Percentiles rank a stretch among this genome's conserved stretches.
These are phyloP conservation scores for Panagrolaimus sp. DNA, from an alignment of 1,140 invertebrate species.

Conservation along the genomic window DNA sequence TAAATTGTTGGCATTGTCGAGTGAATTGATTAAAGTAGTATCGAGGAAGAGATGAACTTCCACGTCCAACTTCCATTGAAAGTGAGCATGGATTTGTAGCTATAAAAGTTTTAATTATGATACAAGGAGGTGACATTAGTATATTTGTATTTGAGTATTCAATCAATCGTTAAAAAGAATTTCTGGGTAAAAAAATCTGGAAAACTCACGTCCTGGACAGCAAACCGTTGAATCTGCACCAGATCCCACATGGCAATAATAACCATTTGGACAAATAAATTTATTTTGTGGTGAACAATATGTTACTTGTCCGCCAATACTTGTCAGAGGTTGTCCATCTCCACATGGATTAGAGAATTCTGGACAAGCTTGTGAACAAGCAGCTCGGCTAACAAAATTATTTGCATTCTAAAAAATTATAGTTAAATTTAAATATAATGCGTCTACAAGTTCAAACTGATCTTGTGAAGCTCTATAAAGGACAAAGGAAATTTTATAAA, in stretches of 20 bases:
- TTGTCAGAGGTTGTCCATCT: conserved; percentile 2
- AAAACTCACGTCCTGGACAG: conserved; percentile 18
- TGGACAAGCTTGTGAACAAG: conserved; percentile 14
- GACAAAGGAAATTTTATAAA: too few relatives aligned
- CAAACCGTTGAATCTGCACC: conserved; percentile 10
- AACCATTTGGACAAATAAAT: conserved; percentile 4
- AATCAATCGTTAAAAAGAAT: too few relatives aligned
- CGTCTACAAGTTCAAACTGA: too few relatives aligned
- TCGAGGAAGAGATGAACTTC: not conserved
- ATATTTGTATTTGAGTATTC: too few relatives aligned
- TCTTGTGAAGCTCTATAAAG: too few relatives aligned
- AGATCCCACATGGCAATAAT: conserved; percentile 11
- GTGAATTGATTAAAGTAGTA: conserved; percentile 1
- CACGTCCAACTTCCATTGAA: not conserved
- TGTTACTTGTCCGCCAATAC: not conserved
- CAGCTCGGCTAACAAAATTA: conserved; percentile 3
- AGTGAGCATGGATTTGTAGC: not conserved
- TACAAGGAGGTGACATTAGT: too few relatives aligned
- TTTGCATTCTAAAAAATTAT: not conserved
- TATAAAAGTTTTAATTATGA: not conserved
- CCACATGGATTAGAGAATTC: conserved; percentile 19
- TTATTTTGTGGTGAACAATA: conserved; percentile 14
- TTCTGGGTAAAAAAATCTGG: too few relatives aligned
- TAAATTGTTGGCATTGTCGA: conserved; percentile 10
- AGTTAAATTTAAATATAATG: too few relatives aligned